phyloP scores from a whole-genome alignment of 1,140 invertebrate genomes.

The Drosophila bifasciata region DNA sequence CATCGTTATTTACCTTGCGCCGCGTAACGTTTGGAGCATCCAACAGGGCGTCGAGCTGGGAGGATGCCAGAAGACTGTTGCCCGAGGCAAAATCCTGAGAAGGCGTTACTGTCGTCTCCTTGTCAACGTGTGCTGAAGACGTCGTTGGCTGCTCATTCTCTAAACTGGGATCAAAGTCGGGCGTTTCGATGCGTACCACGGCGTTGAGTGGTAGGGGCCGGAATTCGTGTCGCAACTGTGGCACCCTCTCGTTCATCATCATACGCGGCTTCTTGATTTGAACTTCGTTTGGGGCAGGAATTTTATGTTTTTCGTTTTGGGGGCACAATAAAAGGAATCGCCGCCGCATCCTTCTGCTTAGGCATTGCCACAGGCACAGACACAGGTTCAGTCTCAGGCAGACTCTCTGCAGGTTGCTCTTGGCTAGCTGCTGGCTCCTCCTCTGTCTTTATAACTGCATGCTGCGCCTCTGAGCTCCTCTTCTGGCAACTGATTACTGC shows the following conservation, averaged over 20 bases:
- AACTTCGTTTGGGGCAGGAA: too few relatives aligned
- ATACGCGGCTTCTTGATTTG: constrained; percentile 35
- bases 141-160: too few relatives aligned
- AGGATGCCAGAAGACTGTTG: constrained; percentile 52
- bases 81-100: constrained; percentile 52
- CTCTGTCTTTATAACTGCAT: too few relatives aligned
- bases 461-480: neutral
- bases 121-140: neutral
- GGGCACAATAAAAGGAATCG: neutral
- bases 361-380: too few relatives aligned
- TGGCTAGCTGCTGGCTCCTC: too few relatives aligned
- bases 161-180: too few relatives aligned
- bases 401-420: too few relatives aligned
- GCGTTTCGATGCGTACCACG: constrained; percentile 15
- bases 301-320: neutral
- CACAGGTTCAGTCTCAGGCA: too few relatives aligned
- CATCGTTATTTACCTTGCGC: constrained; percentile 57
- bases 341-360: too few relatives aligned
- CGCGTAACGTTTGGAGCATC: constrained; percentile 11
- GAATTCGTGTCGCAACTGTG: too few relatives aligned
- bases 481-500: too few relatives aligned
- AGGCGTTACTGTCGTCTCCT: constrained; percentile 4
- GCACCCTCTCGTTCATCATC: constrained; percentile 43
- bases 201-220: too few relatives aligned
- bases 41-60: constrained; percentile 40